A percentile compares a stretch with the other conserved stretches of the same genome.
These are phyloP conservation scores for Hydractinia symbiolongicarpus DNA, from an alignment of 30 jellyfish, hydroid and myxozoan species.

Conservation along the genomic window DNA sequence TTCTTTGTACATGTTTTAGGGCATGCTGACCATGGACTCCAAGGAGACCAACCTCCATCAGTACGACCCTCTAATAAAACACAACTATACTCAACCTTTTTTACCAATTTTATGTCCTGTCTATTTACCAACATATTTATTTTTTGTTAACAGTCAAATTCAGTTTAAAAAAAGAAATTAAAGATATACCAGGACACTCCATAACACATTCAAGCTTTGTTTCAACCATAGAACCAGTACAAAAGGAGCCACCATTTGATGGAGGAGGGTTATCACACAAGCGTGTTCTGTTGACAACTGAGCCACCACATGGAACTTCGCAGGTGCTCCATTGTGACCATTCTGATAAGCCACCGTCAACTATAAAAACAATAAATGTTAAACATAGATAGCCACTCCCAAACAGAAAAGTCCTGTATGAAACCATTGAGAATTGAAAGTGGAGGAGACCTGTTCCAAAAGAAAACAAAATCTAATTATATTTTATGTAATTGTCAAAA, in stretches of 20 bases:
- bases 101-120: neutral
- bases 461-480: too few species aligned
- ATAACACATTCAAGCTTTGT: slow-evolving; percentile 78
- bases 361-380: slow-evolving; percentile 20
- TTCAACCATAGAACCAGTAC: slow-evolving; percentile 62
- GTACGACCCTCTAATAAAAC: slow-evolving; percentile 70
- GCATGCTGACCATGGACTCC: slow-evolving; percentile 86
- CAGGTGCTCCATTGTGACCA: slow-evolving; percentile 99
- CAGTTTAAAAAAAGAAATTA: neutral
- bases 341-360: slow-evolving; percentile 95
- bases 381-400: neutral
- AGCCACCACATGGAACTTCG: slow-evolving; percentile 94
- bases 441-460: too few species aligned
- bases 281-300: slow-evolving; percentile 84
- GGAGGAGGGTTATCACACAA: slow-evolving; percentile 78
- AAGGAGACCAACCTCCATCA: slow-evolving; percentile 86
- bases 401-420: neutral
- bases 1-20: slow-evolving; percentile 63
- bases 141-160: neutral
- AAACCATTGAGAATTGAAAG: too few species aligned
- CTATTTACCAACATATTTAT: neutral
- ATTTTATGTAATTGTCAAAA: too few species aligned
- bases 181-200: slow-evolving; percentile 71
- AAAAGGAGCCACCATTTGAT: slow-evolving; percentile 63
- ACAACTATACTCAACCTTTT: neutral